Evolutionary conservation across 2,888 invertebrate species (phyloP), one percentile per base, ranked within the genome.

Genomic region (Harmothoe impar): DNA sequence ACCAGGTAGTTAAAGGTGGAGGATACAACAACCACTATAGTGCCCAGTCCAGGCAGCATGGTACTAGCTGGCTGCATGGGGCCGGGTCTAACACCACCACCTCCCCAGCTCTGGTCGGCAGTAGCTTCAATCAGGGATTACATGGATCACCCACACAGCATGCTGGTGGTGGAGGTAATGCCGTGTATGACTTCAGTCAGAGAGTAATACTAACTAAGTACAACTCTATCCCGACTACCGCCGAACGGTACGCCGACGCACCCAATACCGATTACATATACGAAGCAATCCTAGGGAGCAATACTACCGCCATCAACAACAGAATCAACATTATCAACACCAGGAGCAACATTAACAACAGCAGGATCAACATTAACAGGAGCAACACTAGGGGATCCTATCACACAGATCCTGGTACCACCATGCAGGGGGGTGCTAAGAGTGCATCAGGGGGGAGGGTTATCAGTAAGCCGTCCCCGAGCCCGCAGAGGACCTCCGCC

Each of bases 151-250:
- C 43, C 10, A 43, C 10, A 43, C 43, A 43, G 10, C 43, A 15
- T 68, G 68, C 25, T 68, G 7, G 68, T 68, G 15, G 15, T 33
- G 78, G 78, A 10, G 12, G 31, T 78, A 78, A 12, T 25, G 20
- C 78, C 12, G 78, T 78, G 33, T 78, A 78, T 25, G 20, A 78
- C 17, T 78, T 78, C 78, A 78, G 78, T 35, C 78, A 20, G 35
- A 20, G 78, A 5, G 78, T 35, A 10, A 78, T 78, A 0, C 78
- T 78, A 29, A 78, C 10, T 17, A 5, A 1, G 10, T 10, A n/a
- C 3, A 20, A 35, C 15, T 15, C 3, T 25, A 20, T 1, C 3
- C 7, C 35, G 1, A 43, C 43, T 43, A 10, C 10, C 5, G 5
- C 68, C 1, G 43, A 3, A 68, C 7, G 7, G 68, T 20, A 29